Evolutionary conservation across 2,888 invertebrate genomes (phyloP).

Genomic region (Eupsilia transversa): DNA sequence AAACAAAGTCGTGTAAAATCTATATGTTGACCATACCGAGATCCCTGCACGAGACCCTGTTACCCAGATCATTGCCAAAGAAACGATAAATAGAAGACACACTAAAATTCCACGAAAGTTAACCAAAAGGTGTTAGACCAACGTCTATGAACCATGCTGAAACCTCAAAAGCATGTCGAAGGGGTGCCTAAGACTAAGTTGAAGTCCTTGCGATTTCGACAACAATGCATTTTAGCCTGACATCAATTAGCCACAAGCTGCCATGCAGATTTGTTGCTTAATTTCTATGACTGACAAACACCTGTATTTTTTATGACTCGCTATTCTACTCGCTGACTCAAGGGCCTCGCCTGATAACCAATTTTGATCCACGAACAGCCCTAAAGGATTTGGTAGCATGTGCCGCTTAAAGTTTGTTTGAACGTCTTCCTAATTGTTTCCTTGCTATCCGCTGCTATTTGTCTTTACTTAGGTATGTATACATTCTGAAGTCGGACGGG

Average conservation of each 20-base stretch:
- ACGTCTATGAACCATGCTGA: background rate
- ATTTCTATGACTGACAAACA: background rate
- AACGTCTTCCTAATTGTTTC: conserved; percentile 48
- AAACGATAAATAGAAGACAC: background rate
- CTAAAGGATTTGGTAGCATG: conserved; percentile 46
- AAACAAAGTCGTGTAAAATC: background rate
- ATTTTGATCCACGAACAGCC: conserved; percentile 30
- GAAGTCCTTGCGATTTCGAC: background rate
- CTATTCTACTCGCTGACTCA: background rate
- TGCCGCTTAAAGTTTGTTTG: conserved; percentile 49
- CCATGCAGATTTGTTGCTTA: background rate
- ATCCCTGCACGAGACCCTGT: background rate
- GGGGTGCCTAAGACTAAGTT: too few relatives aligned
- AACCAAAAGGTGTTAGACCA: too few relatives aligned
- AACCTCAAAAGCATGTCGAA: background rate
- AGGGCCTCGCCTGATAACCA: background rate
- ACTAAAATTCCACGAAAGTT: background rate
- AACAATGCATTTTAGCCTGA: background rate
- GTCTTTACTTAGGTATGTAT: conserved; percentile 22
- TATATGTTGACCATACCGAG: background rate
- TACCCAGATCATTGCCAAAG: background rate
- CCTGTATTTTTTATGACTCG: background rate
- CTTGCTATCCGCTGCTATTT: conserved; percentile 27
- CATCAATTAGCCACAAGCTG: background rate
- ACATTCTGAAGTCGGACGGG: background rate